phyloP scores from a whole-genome alignment of 2,113 vertebrate species.

The chimpanzee (Pan troglodytes) region DNA sequence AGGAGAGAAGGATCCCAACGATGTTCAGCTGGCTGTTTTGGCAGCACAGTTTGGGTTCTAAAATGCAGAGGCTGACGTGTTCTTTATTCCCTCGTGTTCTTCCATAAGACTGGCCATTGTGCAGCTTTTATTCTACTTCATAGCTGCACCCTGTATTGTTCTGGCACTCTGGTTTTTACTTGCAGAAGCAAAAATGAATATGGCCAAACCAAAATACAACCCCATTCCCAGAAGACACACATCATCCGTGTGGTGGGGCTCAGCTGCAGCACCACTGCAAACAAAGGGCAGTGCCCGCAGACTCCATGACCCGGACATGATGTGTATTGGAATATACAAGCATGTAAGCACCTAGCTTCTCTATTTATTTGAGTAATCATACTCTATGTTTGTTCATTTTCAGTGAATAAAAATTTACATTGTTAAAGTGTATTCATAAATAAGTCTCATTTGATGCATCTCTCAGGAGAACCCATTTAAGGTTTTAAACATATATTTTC shows the following conservation, averaged over 20 bases:
- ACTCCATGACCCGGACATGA: fast-evolving
- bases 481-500: not conserved
- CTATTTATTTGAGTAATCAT: not conserved
- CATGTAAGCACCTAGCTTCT: fast-evolving
- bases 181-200: not conserved
- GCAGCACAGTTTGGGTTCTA: fast-evolving
- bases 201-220: fast-evolving
- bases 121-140: not conserved
- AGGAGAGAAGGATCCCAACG: fast-evolving
- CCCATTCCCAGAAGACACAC: fast-evolving
- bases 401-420: too few species aligned
- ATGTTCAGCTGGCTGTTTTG: not conserved
- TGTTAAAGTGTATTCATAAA: not conserved
- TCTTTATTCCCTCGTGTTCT: too few species aligned
- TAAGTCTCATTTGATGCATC: not conserved
- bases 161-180: too few species aligned
- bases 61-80: fast-evolving
- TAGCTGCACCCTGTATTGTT: not conserved
- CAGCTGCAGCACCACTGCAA: fast-evolving
- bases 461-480: not conserved
- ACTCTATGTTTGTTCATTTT: not conserved
- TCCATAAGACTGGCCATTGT: fast-evolving
- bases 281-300: fast-evolving
- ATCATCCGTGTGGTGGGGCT: fast-evolving
- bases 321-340: fast-evolving